Percentiles rank a stretch among this genome's conserved stretches.
These are phyloP conservation scores for Orthochromis malagaraziensis DNA, from an alignment of 2,113 vertebrate species.

Conservation along the genomic window DNA sequence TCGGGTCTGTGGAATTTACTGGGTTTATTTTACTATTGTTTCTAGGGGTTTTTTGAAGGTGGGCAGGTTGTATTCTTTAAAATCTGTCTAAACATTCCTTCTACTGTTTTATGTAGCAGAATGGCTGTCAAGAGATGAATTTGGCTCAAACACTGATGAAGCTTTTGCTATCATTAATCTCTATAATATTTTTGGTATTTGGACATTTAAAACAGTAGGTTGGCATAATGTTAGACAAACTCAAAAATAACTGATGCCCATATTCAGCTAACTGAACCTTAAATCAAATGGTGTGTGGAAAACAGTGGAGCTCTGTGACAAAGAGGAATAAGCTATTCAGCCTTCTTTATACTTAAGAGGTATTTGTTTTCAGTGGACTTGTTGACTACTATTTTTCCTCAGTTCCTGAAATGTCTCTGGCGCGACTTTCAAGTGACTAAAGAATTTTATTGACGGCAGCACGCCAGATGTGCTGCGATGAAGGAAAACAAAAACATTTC, in stretches of 20 bases:
- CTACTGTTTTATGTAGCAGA: background rate
- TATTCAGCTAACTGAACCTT: background rate
- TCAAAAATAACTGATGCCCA: background rate
- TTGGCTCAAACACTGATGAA: background rate
- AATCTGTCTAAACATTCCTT: background rate
- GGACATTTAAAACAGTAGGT: background rate
- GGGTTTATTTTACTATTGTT: background rate
- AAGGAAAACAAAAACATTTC: background rate
- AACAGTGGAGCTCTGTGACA: background rate
- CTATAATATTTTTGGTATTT: background rate
- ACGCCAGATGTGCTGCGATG: background rate
- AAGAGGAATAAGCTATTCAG: background rate
- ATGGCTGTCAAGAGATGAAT: background rate
- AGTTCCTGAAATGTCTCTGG: background rate
- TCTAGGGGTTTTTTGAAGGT: background rate
- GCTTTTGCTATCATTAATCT: background rate
- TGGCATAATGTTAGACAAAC: accelerated
- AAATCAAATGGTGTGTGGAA: background rate
- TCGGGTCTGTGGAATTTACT: background rate
- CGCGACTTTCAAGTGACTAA: background rate
- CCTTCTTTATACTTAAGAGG: background rate
- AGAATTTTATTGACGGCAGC: background rate
- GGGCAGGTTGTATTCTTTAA: accelerated
- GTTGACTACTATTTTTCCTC: background rate
- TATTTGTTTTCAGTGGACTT: background rate